Evolutionary conservation across 1,140 invertebrate species (phyloP).

Genomic region (Marisa cornuarietis): DNA sequence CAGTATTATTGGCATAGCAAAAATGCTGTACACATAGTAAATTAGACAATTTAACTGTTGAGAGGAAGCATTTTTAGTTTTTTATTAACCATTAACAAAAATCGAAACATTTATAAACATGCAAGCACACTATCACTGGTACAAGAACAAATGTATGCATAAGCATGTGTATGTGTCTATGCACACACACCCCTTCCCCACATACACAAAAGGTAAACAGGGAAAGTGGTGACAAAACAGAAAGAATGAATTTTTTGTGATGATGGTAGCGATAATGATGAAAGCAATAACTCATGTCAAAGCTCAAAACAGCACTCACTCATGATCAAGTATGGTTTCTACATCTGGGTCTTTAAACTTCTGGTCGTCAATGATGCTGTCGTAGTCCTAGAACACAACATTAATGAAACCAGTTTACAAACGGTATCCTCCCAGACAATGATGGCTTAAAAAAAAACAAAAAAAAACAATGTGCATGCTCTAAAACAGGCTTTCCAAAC

Average conservation of each 20-base stretch:
- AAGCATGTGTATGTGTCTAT: too few relatives aligned
- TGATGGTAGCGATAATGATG: not conserved
- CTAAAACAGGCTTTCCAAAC: too few relatives aligned
- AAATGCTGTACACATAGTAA: not conserved
- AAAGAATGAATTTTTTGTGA: not conserved
- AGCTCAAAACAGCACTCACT: slow-evolving; percentile 72
- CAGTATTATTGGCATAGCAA: not conserved
- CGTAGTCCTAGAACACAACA: slow-evolving; percentile 75
- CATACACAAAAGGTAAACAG: not conserved
- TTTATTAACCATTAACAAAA: too few relatives aligned
- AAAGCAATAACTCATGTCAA: not conserved
- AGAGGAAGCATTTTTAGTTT: too few relatives aligned
- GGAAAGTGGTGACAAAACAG: not conserved
- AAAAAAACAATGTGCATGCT: too few relatives aligned
- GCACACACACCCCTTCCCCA: too few relatives aligned
- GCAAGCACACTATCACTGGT: too few relatives aligned
- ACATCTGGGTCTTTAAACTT: slow-evolving; percentile 75
- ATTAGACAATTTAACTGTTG: too few relatives aligned
- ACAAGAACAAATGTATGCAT: too few relatives aligned
- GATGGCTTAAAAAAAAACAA: too few relatives aligned
- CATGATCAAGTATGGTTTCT: slow-evolving; percentile 87
- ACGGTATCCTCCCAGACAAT: too few relatives aligned
- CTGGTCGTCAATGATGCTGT: slow-evolving; percentile 75
- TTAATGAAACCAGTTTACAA: not conserved
- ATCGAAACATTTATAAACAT: too few relatives aligned